Evolutionary conservation across 2,888 invertebrate genomes (phyloP), one percentile per base, ranked within the genome.

Genomic region (Plebejus melissa): DNA sequence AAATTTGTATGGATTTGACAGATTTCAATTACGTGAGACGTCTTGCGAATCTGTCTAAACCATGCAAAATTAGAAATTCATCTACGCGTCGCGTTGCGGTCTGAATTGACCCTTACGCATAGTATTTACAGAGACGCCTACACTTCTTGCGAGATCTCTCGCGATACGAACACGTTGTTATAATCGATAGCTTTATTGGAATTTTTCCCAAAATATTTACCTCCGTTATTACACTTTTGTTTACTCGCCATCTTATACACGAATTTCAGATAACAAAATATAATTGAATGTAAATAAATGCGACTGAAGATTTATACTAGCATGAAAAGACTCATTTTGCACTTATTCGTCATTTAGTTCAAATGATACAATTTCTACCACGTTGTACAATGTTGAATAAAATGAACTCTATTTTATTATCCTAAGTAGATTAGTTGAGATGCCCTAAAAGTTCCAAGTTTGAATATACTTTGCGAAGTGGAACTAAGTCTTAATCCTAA

Each of bases 71-170:
- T 41, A 41, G 41, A 41, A 41, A 41, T 41, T 1, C 41, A 41
- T 6, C 7, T 38, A 38, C 6, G 38, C 38, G 38, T 41, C 41
- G 7, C 41, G 9, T 41, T 41, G 41, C 41, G 41, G 9, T 9
- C 38, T 38, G 6, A 9, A 41, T 41, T 9, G 9, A 41, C 41
- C 9, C 41, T 41, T 22, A 16, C 13, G 5, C 28, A 11, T 76
- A 75, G 60, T 77, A 75, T 77, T 75, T 76, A 75, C 75, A 76
- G 71, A 76, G 76, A 4, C 74, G 57, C 71, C 75, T 28, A 71
- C 72, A 54, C 54, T 50, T 50, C 71, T 72, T 16, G 71, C 50
- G 54, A 54, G 13, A 32, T 32, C 11, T 6, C 72, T 28, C 54
- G 13, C 22, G 32, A 72, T 46, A 72, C 13, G 41, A 32, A 72